Base-by-base conservation (phyloP, 2,797 vertebrate species). In the Chiropotes sagulatus region DNA sequence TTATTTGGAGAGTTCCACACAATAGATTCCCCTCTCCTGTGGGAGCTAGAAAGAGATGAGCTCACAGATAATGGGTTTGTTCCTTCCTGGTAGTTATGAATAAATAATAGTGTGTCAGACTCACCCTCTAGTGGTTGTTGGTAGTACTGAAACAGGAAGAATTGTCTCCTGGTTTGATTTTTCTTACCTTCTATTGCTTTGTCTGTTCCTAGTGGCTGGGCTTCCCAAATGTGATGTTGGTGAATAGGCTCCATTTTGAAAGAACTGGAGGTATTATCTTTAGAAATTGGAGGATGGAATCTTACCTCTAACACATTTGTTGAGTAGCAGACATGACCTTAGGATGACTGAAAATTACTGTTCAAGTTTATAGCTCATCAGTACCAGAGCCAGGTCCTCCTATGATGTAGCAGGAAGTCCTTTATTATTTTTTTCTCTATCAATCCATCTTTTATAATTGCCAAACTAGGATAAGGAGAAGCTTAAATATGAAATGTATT, bases 101-200 rank as follows among this genome's bases (percentile, higher is more conserved):
- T 95, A 89, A 89, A 67, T 96, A 80, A 84, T 54, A 44, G 90
- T 73, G 88, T 95, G 96, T 54, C 85, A 75, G 72, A 86, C 78
- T 96, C 95, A 22, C 97, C 97, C 98, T 97, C 98, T 97, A 97
- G 97, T 95, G 97, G 98, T 81, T 67, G 84, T 44, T 89, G 80
- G 17, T 52, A 81, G 96, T 97, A 96, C 85, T 93, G 96, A 92
- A 73, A 46, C 36, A 78, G 75, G 82, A 90, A 78, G 83, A 54
- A 46, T 57, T 52, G 5, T 4, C 50, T 85, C 50, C 1, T 41
- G 24, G 22, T 48, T 70, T 46, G 95, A 84, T 36, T 58, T 72
- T n/a, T 58, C 67, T 83, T 61, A 36, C n/a, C 36, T 89, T 95
- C n/a, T n/a, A 0, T 76, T 90, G 92, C 75, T 93, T 95, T 81